Evolutionary conservation across 35 echinoderm and acorn worm species (phyloP), one percentile per base, ranked within the genome.

Genomic region (Stichopus chloronotus): DNA sequence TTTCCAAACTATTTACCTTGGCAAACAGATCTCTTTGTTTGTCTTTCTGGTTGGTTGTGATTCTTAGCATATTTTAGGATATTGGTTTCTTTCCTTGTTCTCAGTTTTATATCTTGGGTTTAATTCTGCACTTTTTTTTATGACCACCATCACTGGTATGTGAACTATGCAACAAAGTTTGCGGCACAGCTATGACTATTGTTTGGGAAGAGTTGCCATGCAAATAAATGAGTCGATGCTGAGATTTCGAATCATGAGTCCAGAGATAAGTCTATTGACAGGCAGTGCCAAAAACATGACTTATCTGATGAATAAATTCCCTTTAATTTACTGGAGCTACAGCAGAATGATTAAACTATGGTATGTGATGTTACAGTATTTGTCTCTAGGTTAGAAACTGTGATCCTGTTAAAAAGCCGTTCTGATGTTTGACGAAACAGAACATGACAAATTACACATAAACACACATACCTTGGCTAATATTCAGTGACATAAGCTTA

Each of bases 31-130:
- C 61, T 65, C 61, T 65, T 65, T 74, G 22, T 74, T 74, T 74
- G 19, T n/a, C 20, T 74, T 74, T 74, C 69, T 74, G 19, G 19
- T 74, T 74, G 69, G 22, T 20, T 74, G 17, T n/a, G 22, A 74
- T 74, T 74, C 69, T 74, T 74, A 6, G 69, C 69, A 74, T 74
- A 74, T n/a, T 74, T 74, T 74, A 74, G 11, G 69, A n/a, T 74
- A n/a, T 74, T 74, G 69, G 12, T n/a, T 7, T 7, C 22, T 74
- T n/a, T n/a, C 3, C 30, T 43, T 43, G 30, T 43, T 43, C 30
- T 43, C 1, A 3, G 30, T 43, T 43, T 43, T 43, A 43, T 43
- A 43, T 43, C 30, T 43, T 43, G 1, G 30, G 30, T 43, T 3
- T 43, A 43, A 43, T 43, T 74, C 22, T 16, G n/a, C 14, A 61